Conservation (phyloP, 2,888 invertebrate genomes). For the Habrosyne pyritoides region DNA sequence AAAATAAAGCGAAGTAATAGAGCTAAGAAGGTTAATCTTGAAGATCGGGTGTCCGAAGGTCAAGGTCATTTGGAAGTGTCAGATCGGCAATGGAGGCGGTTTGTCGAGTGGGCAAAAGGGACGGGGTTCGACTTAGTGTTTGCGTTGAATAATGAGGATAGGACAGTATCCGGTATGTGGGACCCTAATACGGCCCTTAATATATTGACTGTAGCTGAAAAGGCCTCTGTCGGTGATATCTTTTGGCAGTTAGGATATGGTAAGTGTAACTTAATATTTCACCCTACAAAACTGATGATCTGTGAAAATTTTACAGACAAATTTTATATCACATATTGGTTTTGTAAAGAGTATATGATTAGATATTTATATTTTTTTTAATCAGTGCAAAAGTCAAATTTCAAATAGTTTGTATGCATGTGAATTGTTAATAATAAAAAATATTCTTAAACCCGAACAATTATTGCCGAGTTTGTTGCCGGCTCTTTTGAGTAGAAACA, state of each 20-base stretch:
- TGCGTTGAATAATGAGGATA: conserved; percentile 85
- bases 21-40: conserved; percentile 18
- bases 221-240: conserved; percentile 84
- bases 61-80: conserved; percentile 38
- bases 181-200: conserved; percentile 86
- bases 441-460: no score
- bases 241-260: conserved; percentile 91
- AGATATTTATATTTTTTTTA: no score
- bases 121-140: conserved; percentile 87
- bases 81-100: conserved; percentile 60
- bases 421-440: no score
- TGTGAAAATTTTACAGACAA: no score
- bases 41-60: conserved; percentile 16
- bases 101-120: conserved; percentile 76
- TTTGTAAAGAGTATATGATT: no score
- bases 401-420: no score
- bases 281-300: no score
- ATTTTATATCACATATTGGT: no score
- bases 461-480: no score
- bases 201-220: conserved; percentile 87
- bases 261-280: no score
- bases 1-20: not conserved
- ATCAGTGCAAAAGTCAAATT: no score
- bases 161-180: conserved; percentile 83
- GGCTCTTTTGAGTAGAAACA: no score